A percentile compares a stretch with the other conserved stretches of the same genome.
Conservation (phyloP, 2,888 invertebrate species). For the Polia nebulosa region DNA sequence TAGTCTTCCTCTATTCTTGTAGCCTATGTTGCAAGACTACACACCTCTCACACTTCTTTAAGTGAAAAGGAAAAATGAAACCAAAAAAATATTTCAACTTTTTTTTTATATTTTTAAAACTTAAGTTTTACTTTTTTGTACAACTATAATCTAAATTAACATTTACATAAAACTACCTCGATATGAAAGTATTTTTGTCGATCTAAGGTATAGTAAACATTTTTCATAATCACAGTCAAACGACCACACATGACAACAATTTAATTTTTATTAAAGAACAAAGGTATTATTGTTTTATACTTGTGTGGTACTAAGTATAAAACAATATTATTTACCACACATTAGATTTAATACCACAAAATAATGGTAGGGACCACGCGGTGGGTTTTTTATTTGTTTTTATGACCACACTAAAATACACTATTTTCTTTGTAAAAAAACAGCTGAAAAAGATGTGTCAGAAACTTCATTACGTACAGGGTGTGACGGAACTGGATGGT, state of each 20-base stretch:
- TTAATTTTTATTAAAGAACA: slow-evolving; percentile 16
- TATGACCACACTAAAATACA: slow-evolving; percentile 10
- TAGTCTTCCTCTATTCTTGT: no score
- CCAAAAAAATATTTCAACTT: neutral
- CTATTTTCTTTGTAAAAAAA: no score
- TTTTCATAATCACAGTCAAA: slow-evolving; percentile 21
- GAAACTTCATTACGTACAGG: neutral
- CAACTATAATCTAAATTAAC: slow-evolving; percentile 32
- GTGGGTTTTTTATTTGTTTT: slow-evolving; percentile 24
- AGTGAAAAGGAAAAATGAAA: slow-evolving; percentile 16
- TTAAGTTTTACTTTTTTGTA: slow-evolving; percentile 33
- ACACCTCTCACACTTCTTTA: neutral
- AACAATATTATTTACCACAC: no score
- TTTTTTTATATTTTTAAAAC: slow-evolving; percentile 27
- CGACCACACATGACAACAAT: slow-evolving; percentile 16
- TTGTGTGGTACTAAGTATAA: no score
- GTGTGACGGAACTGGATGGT: no score
- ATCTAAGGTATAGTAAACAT: slow-evolving; percentile 16
- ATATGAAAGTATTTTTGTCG: neutral
- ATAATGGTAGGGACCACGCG: slow-evolving; percentile 20
- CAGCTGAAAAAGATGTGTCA: neutral
- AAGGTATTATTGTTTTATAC: neutral
- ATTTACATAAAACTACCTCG: slow-evolving; percentile 14
- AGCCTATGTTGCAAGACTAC: no score
- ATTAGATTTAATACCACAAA: slow-evolving; percentile 39